Percentiles rank a stretch among this genome's conserved stretches.
Conservation (phyloP, 2,113 vertebrate genomes). For the Columbina picui region DNA sequence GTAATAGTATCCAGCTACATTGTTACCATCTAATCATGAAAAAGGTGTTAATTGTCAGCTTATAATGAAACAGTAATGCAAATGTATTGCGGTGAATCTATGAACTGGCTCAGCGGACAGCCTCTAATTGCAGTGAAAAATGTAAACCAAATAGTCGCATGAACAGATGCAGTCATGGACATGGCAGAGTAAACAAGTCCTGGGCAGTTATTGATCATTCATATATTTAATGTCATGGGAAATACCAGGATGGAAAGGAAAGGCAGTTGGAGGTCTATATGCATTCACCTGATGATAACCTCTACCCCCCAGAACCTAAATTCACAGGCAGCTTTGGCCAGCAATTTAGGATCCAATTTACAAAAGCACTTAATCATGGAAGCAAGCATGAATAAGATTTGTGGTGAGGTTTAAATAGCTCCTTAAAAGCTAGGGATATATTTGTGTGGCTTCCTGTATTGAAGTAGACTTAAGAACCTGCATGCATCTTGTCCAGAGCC, state of each 20-base stretch:
- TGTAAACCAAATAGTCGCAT: not conserved
- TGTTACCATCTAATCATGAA: not conserved
- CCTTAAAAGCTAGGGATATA: not conserved
- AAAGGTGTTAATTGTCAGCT: not conserved
- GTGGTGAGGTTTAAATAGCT: not conserved
- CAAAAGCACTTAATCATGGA: not conserved
- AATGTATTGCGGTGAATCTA: not conserved
- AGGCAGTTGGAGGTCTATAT: accelerated
- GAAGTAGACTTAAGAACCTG: not conserved
- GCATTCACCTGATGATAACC: not conserved
- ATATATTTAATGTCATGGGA: not conserved
- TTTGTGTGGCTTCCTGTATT: not conserved
- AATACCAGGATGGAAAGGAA: not conserved
- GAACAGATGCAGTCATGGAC: not conserved
- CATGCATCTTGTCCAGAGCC: not conserved
- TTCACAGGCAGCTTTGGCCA: not conserved
- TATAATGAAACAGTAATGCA: not conserved
- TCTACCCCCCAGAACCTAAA: not conserved
- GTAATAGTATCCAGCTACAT: not conserved
- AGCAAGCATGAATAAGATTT: not conserved
- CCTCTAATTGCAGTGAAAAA: not conserved
- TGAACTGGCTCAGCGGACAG: not conserved
- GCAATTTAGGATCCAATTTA: not conserved
- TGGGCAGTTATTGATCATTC: not conserved
- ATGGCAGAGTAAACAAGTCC: not conserved